Evolutionary conservation across 2,888 invertebrate species (phyloP).

Genomic region (Neoscelio sp.): DNA sequence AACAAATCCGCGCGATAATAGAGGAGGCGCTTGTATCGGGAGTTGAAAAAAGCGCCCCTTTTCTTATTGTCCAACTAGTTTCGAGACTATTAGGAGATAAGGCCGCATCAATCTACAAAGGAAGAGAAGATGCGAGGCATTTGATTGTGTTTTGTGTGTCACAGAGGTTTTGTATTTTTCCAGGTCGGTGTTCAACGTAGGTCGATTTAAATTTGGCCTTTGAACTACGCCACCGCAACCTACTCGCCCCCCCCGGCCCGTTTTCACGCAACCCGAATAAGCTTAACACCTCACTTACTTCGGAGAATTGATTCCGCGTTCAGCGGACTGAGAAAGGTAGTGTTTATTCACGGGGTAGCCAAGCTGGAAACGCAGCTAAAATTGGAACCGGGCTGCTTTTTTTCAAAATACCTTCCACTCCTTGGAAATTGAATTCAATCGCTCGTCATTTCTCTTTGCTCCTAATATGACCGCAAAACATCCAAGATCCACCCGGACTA

Average conservation of each 20-base stretch:
- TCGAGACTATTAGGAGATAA: conserved; percentile 40
- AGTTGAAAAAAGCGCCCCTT: conserved; percentile 19
- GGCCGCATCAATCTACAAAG: conserved; percentile 20
- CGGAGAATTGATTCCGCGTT: conserved; percentile 73
- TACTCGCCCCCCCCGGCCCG: conserved; percentile 3
- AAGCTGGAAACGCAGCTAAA: conserved; percentile 69
- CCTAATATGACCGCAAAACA: too few species aligned
- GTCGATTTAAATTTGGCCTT: conserved; percentile 48
- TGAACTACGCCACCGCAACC: conserved; percentile 29
- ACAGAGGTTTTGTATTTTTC: conserved; percentile 43
- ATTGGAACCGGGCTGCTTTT: conserved; percentile 78
- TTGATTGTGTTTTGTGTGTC: conserved; percentile 36
- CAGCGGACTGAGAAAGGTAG: conserved; percentile 73
- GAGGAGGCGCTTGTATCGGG: neutral
- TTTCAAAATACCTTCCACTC: conserved; percentile 72
- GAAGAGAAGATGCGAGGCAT: conserved; percentile 20
- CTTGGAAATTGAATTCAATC: conserved; percentile 77
- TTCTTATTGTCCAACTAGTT: conserved; percentile 27
- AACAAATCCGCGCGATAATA: too few species aligned
- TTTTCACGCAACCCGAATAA: conserved; percentile 61
- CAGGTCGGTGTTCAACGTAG: conserved; percentile 15
- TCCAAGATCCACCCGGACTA: too few species aligned
- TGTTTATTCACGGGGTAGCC: conserved; percentile 77
- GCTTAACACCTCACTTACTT: conserved; percentile 74
- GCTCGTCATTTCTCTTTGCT: conserved; percentile 8